A percentile compares a stretch with the other conserved stretches of the same genome.
phyloP scores from a whole-genome alignment of 2,113 vertebrate species.

The Dinomys branickii region DNA sequence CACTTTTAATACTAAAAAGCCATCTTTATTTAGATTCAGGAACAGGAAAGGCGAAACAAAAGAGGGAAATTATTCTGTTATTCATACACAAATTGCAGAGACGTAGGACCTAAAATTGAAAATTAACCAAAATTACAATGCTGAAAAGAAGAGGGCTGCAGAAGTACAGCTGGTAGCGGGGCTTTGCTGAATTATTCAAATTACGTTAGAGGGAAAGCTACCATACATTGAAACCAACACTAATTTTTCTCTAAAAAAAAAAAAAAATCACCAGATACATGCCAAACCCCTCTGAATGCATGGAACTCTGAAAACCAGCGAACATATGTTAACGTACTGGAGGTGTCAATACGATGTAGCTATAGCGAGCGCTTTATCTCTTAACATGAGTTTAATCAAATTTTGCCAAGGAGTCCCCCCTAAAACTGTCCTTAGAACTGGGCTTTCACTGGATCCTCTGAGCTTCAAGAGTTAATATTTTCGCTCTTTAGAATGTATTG shows the following conservation, averaged over 20 bases:
- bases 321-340: slow-evolving; percentile 44
- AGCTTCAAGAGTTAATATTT: slow-evolving; percentile 75
- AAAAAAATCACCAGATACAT: slow-evolving; percentile 48
- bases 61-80: slow-evolving; percentile 99
- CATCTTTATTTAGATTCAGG: slow-evolving; percentile 99
- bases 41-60: slow-evolving; percentile 99
- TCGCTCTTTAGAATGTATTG: slow-evolving; percentile 50
- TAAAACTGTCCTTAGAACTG: slow-evolving; percentile 6
- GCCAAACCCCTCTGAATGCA: slow-evolving; percentile 54
- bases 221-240: slow-evolving; percentile 85
- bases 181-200: slow-evolving; percentile 91
- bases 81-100: slow-evolving; percentile 99
- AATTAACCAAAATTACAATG: slow-evolving; percentile 99
- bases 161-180: slow-evolving; percentile 95
- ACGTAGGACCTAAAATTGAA: slow-evolving; percentile 96
- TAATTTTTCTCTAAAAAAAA: slow-evolving; percentile 71
- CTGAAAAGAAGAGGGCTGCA: slow-evolving; percentile 93
- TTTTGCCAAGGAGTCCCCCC: neutral
- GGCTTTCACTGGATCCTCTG: slow-evolving; percentile 21
- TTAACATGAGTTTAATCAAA: slow-evolving; percentile 49
- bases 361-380: neutral
- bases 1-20: slow-evolving; percentile 99
- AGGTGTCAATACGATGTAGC: neutral
- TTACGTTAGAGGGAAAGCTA: slow-evolving; percentile 87
- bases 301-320: slow-evolving; percentile 67